Conservation (phyloP, 1,140 invertebrate genomes). For the Pseudomyrmex gracilis region DNA sequence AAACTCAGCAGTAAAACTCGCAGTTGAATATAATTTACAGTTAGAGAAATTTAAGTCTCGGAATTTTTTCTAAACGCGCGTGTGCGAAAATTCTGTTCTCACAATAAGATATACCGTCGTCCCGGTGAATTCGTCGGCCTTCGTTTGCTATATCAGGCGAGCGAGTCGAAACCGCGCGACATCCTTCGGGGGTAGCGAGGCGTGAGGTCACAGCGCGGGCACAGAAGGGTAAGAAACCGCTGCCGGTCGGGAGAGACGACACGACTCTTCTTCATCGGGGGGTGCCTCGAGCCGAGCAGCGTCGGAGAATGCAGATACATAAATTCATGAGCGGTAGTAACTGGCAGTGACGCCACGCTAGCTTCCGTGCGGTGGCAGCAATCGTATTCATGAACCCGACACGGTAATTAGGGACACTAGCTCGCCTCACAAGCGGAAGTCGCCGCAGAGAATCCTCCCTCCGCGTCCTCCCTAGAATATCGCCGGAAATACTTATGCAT, state of each 20-base stretch:
- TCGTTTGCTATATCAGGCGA: neutral
- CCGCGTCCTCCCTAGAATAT: slow-evolving; percentile 76
- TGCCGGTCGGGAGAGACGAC: slow-evolving; percentile 39
- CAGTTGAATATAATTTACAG: too few species aligned
- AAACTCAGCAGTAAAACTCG: too few species aligned
- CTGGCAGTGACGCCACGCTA: slow-evolving; percentile 86
- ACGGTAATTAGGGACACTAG: slow-evolving; percentile 86
- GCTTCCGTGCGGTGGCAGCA: slow-evolving; percentile 83
- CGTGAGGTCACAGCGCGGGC: slow-evolving; percentile 40
- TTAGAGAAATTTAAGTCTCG: too few species aligned
- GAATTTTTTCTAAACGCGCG: neutral
- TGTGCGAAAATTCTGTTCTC: neutral
- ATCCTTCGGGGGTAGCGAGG: slow-evolving; percentile 67
- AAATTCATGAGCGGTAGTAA: slow-evolving; percentile 86
- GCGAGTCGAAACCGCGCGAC: slow-evolving; percentile 49
- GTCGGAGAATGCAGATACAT: slow-evolving; percentile 85
- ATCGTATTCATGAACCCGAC: slow-evolving; percentile 86
- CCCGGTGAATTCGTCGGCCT: neutral
- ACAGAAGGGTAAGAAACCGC: slow-evolving; percentile 66
- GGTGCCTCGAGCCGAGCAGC: slow-evolving; percentile 76
- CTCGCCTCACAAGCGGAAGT: slow-evolving; percentile 85
- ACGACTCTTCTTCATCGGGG: slow-evolving; percentile 68
- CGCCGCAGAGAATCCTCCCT: slow-evolving; percentile 83
- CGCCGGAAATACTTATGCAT: slow-evolving; percentile 85
- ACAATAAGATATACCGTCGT: neutral